These are phyloP conservation scores for Pandemis heparana DNA, from an alignment of 2,888 invertebrate genomes.

Conservation along the genomic window DNA sequence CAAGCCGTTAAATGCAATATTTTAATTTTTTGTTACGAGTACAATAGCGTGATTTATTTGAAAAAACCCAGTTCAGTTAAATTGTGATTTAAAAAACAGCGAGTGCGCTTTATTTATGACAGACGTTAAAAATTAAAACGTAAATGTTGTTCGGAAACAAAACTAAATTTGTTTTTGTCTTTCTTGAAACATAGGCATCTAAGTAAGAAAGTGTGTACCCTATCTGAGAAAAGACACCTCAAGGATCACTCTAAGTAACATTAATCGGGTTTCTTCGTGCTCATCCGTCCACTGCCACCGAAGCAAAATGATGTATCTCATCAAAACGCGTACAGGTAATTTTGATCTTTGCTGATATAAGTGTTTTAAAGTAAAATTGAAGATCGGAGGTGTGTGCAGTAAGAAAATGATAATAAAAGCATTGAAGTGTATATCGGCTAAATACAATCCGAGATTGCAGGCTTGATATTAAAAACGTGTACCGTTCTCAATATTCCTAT, in stretches of 20 bases:
- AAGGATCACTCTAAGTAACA: conserved; percentile 81
- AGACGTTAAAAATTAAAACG: conserved; percentile 43
- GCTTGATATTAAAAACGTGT: conserved; percentile 14
- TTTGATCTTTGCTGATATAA: conserved; percentile 17
- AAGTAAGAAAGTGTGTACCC: conserved; percentile 83
- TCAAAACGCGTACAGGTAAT: neutral
- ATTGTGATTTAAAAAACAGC: neutral
- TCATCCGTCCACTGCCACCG: conserved; percentile 43
- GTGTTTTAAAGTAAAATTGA: conserved; percentile 6
- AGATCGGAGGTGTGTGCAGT: neutral
- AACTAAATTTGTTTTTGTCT: conserved; percentile 61
- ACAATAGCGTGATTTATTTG: too few species aligned
- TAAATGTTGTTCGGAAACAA: conserved; percentile 53
- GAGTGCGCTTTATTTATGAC: neutral
- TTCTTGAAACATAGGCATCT: conserved; percentile 72
- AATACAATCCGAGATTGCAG: conserved; percentile 11
- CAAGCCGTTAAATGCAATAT: too few species aligned
- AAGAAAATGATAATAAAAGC: neutral
- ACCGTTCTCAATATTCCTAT: neutral
- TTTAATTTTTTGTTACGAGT: too few species aligned
- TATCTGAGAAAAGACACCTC: conserved; percentile 70
- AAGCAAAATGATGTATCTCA: conserved; percentile 44
- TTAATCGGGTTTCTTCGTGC: conserved; percentile 73
- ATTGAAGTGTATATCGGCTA: neutral
- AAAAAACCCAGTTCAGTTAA: neutral